Base-by-base conservation (phyloP, 2,888 invertebrate genomes). In the Podotricha telesiphe region DNA sequence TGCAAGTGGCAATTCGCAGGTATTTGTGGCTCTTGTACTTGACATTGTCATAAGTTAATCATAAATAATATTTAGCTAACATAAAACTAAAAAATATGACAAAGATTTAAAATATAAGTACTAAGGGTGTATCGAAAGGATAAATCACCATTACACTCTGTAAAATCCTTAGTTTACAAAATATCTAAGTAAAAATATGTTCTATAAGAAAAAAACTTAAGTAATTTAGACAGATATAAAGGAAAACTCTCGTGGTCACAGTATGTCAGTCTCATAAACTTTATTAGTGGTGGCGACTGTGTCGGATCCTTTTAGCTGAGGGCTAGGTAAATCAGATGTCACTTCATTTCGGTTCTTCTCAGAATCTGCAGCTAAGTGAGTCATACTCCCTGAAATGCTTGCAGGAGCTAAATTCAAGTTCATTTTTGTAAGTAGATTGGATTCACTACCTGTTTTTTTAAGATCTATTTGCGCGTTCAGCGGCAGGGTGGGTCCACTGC, bases 251-350 rank as follows among this genome's bases (percentile, higher is more conserved):
- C 77, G 80, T 77, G 84, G 87, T 96, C 96, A 98, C 95, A 98
- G 96, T 93, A 98, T 98, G 88, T 98, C 98, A 77, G 98, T 98
- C 94, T 98, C 98, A 89, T 98, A 98, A 78, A 97, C 96, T 91
- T 97, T 97, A 83, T 94, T 96, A 62, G 95, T 96, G 71, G 96
- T 95, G 75, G 95, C 93, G 58, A 84, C 83, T 50, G 83, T 69
- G 42, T 86, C 86, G 8, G 79, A 34, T 50, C 77, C 81, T 62
- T 78, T 79, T n/a, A 74, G 72, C 61, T 73, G 73, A 50, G 74
- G 67, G 53, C 65, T 72, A 42, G 70, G 62, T 63, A 70, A 55
- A 11, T 78, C 69, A 61, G 77, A 48, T 6, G 70, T 59, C 28
- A 72, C 67, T 4, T 73, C 75, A 59, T 65, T 73, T 19, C 65